These are phyloP conservation scores for Corella eumyota DNA, from an alignment of 23 tunicate species.

Conservation along the genomic window DNA sequence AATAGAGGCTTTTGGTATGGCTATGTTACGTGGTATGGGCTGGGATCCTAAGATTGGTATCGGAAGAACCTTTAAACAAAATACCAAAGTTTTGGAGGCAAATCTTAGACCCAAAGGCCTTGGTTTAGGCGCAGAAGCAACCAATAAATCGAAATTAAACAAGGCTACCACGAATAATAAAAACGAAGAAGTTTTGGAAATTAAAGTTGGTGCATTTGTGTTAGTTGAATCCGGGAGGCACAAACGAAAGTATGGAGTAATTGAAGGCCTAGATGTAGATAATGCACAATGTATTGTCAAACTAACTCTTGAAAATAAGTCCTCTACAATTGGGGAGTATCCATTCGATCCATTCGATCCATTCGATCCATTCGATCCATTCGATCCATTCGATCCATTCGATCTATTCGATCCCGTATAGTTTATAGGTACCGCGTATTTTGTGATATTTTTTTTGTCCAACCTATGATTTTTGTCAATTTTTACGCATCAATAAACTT, in stretches of 20 bases:
- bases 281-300: constrained; percentile 52
- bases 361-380: too few species aligned
- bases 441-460: too few species aligned
- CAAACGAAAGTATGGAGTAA: constrained; percentile 48
- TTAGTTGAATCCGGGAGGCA: constrained; percentile 27
- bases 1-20: constrained; percentile 78
- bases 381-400: too few species aligned
- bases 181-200: constrained; percentile 7
- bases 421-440: too few species aligned
- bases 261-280: constrained; percentile 56
- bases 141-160: constrained; percentile 1
- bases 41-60: constrained; percentile 70
- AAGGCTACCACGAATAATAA: not conserved
- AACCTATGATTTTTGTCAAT: too few species aligned
- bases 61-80: constrained; percentile 66
- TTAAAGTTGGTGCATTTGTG: constrained; percentile 51
- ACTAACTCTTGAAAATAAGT: constrained; percentile 52
- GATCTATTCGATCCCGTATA: too few species aligned
- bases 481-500: too few species aligned
- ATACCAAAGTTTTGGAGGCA: constrained; percentile 33
- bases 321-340: constrained; percentile 33
- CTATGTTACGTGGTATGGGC: constrained; percentile 92
- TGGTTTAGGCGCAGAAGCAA: constrained; percentile 70
- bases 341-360: too few species aligned
- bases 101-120: constrained; percentile 67